phyloP scores from a whole-genome alignment of 2,797 vertebrate genomes.

The Taeniopygia guttata region DNA sequence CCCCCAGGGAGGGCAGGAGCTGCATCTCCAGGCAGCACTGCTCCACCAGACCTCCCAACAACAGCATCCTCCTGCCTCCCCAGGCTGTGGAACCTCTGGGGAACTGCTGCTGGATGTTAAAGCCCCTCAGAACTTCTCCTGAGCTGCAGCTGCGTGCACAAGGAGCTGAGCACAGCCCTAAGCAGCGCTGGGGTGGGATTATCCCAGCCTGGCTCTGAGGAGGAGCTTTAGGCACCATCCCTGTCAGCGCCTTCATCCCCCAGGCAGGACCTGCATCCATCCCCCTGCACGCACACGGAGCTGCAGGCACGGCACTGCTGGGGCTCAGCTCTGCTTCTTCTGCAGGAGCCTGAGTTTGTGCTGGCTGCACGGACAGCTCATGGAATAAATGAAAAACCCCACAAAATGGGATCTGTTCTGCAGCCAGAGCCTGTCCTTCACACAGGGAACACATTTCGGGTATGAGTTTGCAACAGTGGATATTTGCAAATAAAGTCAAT shows the following conservation, averaged over 20 bases:
- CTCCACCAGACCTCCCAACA: rapidly evolving
- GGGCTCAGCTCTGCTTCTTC: rapidly evolving
- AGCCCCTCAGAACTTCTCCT: background rate
- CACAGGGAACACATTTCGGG: background rate
- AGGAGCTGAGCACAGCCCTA: background rate
- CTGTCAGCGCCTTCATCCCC: background rate
- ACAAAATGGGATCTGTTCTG: background rate
- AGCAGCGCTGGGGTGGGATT: background rate
- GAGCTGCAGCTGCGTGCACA: background rate
- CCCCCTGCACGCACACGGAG: background rate
- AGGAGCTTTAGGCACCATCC: background rate
- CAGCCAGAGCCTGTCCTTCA: background rate
- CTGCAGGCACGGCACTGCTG: background rate
- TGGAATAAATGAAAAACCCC: background rate
- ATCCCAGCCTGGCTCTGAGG: background rate
- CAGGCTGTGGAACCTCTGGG: background rate
- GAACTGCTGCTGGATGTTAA: background rate
- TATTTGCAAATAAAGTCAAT: slow-evolving; percentile 25
- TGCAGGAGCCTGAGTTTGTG: rapidly evolving
- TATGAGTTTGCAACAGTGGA: background rate
- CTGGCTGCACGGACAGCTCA: background rate
- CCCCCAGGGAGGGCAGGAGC: rapidly evolving
- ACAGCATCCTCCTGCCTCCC: background rate
- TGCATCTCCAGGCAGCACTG: background rate
- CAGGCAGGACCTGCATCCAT: background rate